A percentile compares a stretch with the other conserved stretches of the same genome.
These are phyloP conservation scores for Bhutanitis thaidina DNA, from an alignment of 2,888 invertebrate species.

Conservation along the genomic window DNA sequence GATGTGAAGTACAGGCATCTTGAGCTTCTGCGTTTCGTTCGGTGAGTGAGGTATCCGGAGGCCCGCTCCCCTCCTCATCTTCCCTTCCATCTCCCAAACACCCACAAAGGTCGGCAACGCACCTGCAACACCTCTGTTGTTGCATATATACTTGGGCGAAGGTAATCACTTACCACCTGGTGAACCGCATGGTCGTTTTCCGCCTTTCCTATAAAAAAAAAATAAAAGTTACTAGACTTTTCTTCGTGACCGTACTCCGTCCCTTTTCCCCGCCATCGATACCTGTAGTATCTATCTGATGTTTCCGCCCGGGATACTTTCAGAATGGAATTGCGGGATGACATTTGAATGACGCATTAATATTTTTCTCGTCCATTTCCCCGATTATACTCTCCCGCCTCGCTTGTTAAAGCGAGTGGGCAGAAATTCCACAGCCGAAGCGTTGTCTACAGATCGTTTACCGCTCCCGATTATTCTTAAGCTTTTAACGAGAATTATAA, in stretches of 20 bases:
- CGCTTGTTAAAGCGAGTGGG: background rate
- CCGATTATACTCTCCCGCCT: conserved; percentile 10
- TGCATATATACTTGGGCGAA: no score
- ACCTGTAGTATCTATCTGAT: conserved; percentile 21
- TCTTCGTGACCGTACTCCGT: conserved; percentile 9
- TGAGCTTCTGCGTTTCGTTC: no score
- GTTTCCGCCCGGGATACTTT: conserved; percentile 19
- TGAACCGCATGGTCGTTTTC: no score
- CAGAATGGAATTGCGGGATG: conserved; percentile 15
- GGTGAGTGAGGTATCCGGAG: no score
- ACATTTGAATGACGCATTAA: conserved; percentile 19
- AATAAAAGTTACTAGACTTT: background rate
- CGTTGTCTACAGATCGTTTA: background rate
- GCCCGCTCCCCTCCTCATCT: no score
- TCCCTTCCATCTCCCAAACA: no score
- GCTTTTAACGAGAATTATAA: background rate
- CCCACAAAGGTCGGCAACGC: no score
- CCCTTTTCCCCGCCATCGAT: conserved; percentile 1
- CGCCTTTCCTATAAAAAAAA: no score
- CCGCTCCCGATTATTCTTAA: background rate
- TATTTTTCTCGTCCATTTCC: conserved; percentile 20
- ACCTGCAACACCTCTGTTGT: no score
- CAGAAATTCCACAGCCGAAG: background rate
- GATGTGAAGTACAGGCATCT: no score
- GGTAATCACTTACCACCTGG: no score